A percentile compares a stretch with the other conserved stretches of the same genome.
These are phyloP conservation scores for Callyntrura sp. DNA, from an alignment of 2,888 invertebrate species.

Conservation along the genomic window DNA sequence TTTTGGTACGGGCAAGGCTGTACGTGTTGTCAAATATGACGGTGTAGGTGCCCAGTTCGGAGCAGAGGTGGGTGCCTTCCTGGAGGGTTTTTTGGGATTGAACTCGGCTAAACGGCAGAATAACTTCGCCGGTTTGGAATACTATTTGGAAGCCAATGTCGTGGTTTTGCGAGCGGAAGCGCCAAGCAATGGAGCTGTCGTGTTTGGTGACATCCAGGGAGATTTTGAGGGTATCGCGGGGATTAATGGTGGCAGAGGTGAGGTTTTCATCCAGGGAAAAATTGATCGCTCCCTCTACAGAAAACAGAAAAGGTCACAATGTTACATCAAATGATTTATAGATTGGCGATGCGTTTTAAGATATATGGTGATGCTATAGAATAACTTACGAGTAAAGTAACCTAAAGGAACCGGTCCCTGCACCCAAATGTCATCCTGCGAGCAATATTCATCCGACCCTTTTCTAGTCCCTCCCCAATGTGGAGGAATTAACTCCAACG, in stretches of 20 bases:
- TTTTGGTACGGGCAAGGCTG: conserved; percentile 69
- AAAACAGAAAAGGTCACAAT: not conserved
- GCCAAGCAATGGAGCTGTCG: conserved; percentile 65
- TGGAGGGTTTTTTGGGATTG: conserved; percentile 64
- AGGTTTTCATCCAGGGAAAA: conserved; percentile 35
- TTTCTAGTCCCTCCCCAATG: conserved; percentile 73
- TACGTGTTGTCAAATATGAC: conserved; percentile 77
- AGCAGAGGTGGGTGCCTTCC: conserved; percentile 63
- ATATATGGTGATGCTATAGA: not conserved
- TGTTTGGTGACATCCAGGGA: conserved; percentile 49
- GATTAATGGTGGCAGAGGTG: conserved; percentile 52
- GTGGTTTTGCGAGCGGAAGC: conserved; percentile 57
- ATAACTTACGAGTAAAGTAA: conserved; percentile 66
- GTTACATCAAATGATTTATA: no score
- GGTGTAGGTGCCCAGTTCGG: conserved; percentile 68
- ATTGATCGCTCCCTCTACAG: conserved; percentile 19
- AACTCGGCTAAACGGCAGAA: conserved; percentile 45
- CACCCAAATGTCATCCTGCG: conserved; percentile 67
- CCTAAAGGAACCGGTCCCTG: conserved; percentile 65
- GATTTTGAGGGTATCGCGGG: conserved; percentile 64
- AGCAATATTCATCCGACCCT: conserved; percentile 72
- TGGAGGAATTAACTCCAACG: conserved; percentile 52
- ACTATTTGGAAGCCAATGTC: conserved; percentile 69
- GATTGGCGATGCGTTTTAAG: no score
- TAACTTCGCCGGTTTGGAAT: conserved; percentile 1